Evolutionary conservation across 2,888 invertebrate species (phyloP).

Genomic region (Ochropacha duplaris): DNA sequence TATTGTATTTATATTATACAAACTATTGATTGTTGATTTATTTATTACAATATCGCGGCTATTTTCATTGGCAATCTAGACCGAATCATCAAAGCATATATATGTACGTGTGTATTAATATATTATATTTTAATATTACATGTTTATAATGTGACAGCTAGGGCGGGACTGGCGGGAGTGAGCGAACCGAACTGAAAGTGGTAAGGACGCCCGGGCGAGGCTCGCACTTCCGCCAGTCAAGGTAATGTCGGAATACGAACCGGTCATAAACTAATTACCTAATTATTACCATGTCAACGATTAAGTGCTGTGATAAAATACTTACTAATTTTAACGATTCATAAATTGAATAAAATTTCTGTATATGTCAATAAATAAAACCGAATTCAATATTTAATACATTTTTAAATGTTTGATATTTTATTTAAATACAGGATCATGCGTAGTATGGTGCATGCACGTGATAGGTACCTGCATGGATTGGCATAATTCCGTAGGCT

Average conservation of each 20-base stretch:
- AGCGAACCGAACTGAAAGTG: slow-evolving; percentile 51
- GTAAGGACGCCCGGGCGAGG: slow-evolving; percentile 60
- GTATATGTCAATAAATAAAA: too few relatives aligned
- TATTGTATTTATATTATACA: neutral
- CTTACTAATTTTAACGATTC: neutral
- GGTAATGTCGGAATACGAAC: slow-evolving; percentile 51
- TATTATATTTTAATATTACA: too few relatives aligned
- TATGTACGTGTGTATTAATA: neutral
- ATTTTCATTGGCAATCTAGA: neutral
- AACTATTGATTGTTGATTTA: neutral
- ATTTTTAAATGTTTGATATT: neutral
- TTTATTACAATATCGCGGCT: neutral
- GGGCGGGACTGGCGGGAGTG: too few relatives aligned
- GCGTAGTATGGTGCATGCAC: neutral
- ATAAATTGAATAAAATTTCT: too few relatives aligned
- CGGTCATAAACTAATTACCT: slow-evolving; percentile 30
- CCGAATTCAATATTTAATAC: too few relatives aligned
- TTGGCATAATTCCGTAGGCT: slow-evolving; percentile 8
- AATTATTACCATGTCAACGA: slow-evolving; percentile 30
- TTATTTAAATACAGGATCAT: neutral
- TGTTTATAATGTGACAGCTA: slow-evolving; percentile 7
- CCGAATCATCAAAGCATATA: neutral
- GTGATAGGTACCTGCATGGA: neutral
- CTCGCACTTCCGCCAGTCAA: slow-evolving; percentile 71
- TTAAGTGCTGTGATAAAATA: slow-evolving; percentile 18